Conservation (phyloP, 2,113 vertebrate species). For the Fregetta grallaria region DNA sequence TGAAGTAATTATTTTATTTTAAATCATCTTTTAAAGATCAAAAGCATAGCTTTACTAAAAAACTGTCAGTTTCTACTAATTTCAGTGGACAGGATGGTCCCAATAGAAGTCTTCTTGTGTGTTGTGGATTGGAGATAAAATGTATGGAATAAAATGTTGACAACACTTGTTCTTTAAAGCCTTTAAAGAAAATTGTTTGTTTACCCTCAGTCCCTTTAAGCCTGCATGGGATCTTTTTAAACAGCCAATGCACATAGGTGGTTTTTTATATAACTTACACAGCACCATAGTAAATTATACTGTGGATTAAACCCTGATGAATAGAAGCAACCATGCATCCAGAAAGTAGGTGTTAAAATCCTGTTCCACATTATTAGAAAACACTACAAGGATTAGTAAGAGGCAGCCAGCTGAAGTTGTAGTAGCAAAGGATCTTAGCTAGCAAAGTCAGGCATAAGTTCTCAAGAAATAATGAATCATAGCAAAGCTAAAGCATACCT, state of each 20-base stretch:
- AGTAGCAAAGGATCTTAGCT: not conserved
- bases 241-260: not conserved
- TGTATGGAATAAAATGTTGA: not conserved
- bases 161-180: not conserved
- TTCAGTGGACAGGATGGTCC: not conserved
- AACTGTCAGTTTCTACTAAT: not conserved
- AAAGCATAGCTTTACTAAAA: not conserved
- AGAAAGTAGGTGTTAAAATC: constrained; percentile 11
- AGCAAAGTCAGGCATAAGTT: not conserved
- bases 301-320: constrained; percentile 4
- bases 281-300: not conserved
- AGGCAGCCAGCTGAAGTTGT: not conserved
- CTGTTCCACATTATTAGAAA: not conserved
- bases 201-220: not conserved
- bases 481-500: not conserved
- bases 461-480: not conserved
- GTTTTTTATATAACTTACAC: not conserved
- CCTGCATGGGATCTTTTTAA: not conserved
- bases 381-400: constrained; percentile 1
- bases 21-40: not conserved
- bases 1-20: not conserved
- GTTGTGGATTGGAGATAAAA: not conserved
- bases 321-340: constrained; percentile 29
- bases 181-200: not conserved
- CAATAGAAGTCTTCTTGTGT: not conserved